These are phyloP conservation scores for Pterois miles DNA, from an alignment of 2,797 vertebrate species.

Conservation along the genomic window DNA sequence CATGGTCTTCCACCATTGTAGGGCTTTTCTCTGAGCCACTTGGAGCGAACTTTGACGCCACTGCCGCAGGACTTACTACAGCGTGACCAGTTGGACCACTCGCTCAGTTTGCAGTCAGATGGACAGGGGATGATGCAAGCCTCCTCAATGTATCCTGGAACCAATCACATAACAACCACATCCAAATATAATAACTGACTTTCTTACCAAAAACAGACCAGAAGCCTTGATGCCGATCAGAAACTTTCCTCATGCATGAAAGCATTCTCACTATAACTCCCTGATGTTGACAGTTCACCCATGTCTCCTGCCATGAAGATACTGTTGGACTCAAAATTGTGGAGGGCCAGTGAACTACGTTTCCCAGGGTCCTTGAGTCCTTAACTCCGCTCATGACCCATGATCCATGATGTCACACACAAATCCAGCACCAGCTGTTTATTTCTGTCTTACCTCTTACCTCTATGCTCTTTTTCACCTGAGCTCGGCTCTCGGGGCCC, in stretches of 20 bases:
- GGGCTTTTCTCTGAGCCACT: slow-evolving; percentile 98
- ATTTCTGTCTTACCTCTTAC: no score
- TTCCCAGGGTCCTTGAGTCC: no score
- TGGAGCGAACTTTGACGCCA: slow-evolving; percentile 97
- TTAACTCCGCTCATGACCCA: no score
- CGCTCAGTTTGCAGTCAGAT: slow-evolving; percentile 97
- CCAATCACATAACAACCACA: neutral
- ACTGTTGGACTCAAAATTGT: no score
- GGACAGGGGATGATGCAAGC: slow-evolving; percentile 98
- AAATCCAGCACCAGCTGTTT: no score
- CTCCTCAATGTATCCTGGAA: slow-evolving; percentile 95
- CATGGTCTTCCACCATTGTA: slow-evolving; percentile 97
- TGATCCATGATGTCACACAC: no score
- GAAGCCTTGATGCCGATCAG: neutral
- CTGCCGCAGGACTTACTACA: slow-evolving; percentile 98
- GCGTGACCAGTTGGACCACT: slow-evolving; percentile 99
- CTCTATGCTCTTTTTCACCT: no score
- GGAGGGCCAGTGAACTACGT: no score
- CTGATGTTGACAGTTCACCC: no score
- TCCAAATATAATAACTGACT: neutral
- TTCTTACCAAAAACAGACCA: neutral
- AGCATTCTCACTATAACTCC: neutral
- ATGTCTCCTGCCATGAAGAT: no score
- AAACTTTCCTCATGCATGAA: neutral
- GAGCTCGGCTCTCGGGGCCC: no score